Base-by-base conservation (phyloP, 2,113 vertebrate genomes). In the Thalassoma bifasciatum region DNA sequence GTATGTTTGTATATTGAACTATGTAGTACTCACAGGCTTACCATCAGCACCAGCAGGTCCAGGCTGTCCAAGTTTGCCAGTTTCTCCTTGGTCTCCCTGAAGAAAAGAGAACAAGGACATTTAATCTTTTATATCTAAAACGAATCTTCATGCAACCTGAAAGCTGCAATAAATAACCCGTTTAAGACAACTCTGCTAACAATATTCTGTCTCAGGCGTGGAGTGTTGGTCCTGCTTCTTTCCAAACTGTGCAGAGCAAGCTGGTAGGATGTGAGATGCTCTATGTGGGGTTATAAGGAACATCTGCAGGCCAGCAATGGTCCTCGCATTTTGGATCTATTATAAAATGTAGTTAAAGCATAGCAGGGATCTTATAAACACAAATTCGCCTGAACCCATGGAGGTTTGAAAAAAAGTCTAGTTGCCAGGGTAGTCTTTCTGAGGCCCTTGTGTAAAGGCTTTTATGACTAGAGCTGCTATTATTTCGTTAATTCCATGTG, bases 1-100 rank as follows among this genome's bases (percentile, higher is more conserved):
- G 77, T 86, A 84, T 89, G 72, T 86, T 91, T 93, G 88, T 82
- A 93, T 94, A 94, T 93, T 92, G 95, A 97, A 96, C 93, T 94
- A 90, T 96, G 91, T 94, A 96, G 97, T 98, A 99, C 98, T 99
- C 98, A 98, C 98, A 99, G 97, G 97, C 98, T 99, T 99, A 99
- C 98, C 98, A 96, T 98, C 98, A 97, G 96, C 96, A 96, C 98
- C 98, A 94, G 94, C 88, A 86, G 94, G 94, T 90, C 98, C 98
- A 89, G 95, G 93, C 85, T 94, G 94, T 75, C 98, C 97, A 69
- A 93, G 90, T 69, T 88, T 93, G 57, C 96, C 97, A 49, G 88
- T 81, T 50, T 74, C 92, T 78, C 98, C 98, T 86, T 88, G 78
- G 40, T 97, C 96, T 79, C 98, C 98, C 97, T 99, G 65, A 8